Conservation (phyloP, 2,888 invertebrate species). For the Neoitamus cyanurus region DNA sequence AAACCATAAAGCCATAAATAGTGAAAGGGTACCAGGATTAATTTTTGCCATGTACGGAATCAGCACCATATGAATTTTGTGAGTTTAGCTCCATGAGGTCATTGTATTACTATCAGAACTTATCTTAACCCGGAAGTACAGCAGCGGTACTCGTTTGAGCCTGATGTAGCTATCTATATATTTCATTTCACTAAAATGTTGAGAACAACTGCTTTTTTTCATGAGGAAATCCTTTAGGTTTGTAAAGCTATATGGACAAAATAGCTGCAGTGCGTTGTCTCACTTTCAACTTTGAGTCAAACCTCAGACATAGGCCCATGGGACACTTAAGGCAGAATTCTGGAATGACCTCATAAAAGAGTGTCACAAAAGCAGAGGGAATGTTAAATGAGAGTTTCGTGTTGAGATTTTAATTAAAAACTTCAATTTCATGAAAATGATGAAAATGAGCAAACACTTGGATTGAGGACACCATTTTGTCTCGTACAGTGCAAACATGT, state of each 20-base stretch:
- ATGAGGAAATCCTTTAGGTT: not conserved
- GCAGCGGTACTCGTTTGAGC: too few species aligned
- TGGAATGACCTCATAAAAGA: not conserved
- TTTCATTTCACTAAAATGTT: too few species aligned
- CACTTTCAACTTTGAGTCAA: not conserved
- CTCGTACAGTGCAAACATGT: not conserved
- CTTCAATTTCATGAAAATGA: constrained; percentile 8
- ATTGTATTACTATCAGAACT: too few species aligned
- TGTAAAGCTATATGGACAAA: not conserved
- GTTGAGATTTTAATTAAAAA: constrained; percentile 30
- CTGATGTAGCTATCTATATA: too few species aligned
- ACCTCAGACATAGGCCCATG: not conserved
- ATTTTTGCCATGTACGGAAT: too few species aligned
- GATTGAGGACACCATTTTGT: constrained; percentile 13
- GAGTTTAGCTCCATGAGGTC: too few species aligned
- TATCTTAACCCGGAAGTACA: too few species aligned
- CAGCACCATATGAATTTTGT: too few species aligned
- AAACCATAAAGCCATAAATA: too few species aligned
- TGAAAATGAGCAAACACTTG: not conserved
- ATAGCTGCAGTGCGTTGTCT: not conserved
- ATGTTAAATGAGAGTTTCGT: not conserved
- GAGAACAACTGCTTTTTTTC: not conserved
- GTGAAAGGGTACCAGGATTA: too few species aligned
- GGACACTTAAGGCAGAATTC: not conserved
- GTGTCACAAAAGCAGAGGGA: not conserved